Base-by-base conservation (phyloP, 1,140 invertebrate genomes). In the Centruroides sculpturatus region DNA sequence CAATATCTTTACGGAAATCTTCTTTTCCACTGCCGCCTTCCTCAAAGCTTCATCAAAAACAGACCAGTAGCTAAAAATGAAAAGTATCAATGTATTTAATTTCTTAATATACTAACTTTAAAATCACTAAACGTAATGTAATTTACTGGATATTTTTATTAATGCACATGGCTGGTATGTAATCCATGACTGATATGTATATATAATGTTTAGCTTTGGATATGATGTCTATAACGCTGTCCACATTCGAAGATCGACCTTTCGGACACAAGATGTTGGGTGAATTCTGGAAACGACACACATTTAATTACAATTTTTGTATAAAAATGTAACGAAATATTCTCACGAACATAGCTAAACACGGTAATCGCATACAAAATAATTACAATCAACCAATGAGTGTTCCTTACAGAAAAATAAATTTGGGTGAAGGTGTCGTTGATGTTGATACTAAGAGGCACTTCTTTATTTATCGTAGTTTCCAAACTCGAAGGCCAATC, bases 131-230 rank as follows among this genome's bases (percentile, higher is more conserved):
- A 51, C 47, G 8, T 13, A n/a, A 55, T 56, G 35, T n/a, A 46
- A 71, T 74, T 71, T 72, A 85, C 78, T 77, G 79, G 5, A 79
- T 69, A 72, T 83, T 8, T 78, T 74, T 47, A 79, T 58, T 77
- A 66, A 85, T 91, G 48, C 90, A 77, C n/a, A 81, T 83, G 11
- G 85, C 73, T 0, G 93, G 93, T 63, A 85, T 83, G 73, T 96
- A 98, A 74, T 98, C 93, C 95, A 98, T 99, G 0, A 98, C 94
- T 49, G 94, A 82, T 57, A 99, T 85, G 71, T 95, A 85, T 55
- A 98, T 78, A 72, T 87, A 96, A 71, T 85, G 80, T 63, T 89
- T 80, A 0, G 95, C 93, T 41, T 80, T 78, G 34, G 81, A 70
- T 35, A 99, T 97, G 1, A 86, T 81, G 69, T 82, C 74, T 0